These are phyloP conservation scores for Lepilemur septentrionalis DNA, from an alignment of 2,797 vertebrate genomes.

Conservation along the genomic window DNA sequence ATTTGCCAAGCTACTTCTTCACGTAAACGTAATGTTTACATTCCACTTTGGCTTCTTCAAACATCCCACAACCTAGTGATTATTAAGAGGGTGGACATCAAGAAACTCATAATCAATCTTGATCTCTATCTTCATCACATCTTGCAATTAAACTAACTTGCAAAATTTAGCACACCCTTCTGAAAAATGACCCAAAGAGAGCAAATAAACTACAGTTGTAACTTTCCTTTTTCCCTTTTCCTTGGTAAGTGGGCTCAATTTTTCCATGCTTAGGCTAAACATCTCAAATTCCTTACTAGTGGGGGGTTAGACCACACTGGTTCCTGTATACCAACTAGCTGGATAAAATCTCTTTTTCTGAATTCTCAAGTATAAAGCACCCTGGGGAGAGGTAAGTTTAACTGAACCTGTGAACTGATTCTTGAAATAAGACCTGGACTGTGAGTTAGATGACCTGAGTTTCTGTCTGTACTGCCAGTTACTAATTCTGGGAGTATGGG, in stretches of 20 bases:
- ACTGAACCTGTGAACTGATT: background rate
- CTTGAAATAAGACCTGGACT: background rate
- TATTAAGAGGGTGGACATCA: background rate
- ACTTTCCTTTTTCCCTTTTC: slow-evolving; percentile 31
- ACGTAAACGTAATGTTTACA: background rate
- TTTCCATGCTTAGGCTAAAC: slow-evolving; percentile 51
- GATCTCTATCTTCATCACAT: background rate
- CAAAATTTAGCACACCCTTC: background rate
- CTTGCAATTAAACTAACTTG: background rate
- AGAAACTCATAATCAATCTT: background rate
- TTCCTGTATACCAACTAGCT: background rate
- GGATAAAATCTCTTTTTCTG: slow-evolving; percentile 63
- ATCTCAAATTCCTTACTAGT: slow-evolving; percentile 62
- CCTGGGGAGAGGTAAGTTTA: slow-evolving; percentile 37
- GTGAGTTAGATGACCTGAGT: background rate
- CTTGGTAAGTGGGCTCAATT: background rate
- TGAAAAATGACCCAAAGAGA: background rate
- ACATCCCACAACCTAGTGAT: background rate
- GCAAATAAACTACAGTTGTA: background rate
- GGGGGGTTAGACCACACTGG: slow-evolving; percentile 40
- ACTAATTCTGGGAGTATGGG: background rate
- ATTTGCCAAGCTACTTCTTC: background rate
- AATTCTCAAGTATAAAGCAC: slow-evolving; percentile 51
- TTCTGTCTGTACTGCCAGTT: background rate
- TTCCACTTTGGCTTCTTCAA: background rate